These are phyloP conservation scores for Crotalus viridis DNA, from an alignment of 2,113 vertebrate genomes.

Conservation along the genomic window DNA sequence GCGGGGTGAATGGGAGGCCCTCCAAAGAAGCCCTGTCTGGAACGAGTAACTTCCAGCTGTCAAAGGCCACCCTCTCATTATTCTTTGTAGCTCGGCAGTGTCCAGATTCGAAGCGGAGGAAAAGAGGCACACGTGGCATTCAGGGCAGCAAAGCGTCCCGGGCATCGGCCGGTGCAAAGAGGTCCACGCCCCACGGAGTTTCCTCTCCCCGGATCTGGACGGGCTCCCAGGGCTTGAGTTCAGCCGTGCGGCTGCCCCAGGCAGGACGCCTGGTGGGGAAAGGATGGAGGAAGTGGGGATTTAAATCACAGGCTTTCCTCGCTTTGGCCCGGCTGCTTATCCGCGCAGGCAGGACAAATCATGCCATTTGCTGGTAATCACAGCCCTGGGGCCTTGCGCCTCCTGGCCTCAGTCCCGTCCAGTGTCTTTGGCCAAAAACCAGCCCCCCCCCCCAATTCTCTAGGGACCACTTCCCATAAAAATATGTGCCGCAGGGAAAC, in stretches of 20 bases:
- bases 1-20: not conserved
- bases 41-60: not conserved
- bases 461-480: not conserved
- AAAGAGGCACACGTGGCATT: not conserved
- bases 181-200: fast-evolving
- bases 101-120: not conserved
- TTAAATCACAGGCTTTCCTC: not conserved
- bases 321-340: not conserved
- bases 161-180: not conserved
- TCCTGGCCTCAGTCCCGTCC: not conserved
- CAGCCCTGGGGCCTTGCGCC: not conserved
- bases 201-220: not conserved
- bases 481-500: fast-evolving
- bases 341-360: not conserved
- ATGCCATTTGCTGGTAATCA: not conserved
- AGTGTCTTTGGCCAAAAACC: no score
- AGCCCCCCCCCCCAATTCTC: not conserved
- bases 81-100: not conserved
- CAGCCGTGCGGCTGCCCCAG: not conserved
- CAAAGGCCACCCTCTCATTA: not conserved
- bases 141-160: fast-evolving
- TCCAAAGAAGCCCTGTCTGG: not conserved
- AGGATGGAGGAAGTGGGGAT: not conserved
- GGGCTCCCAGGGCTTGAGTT: not conserved
- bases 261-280: not conserved